These are phyloP conservation scores for Apostichopus japonicus DNA, from an alignment of 35 echinoderm and acorn worm genomes.

Conservation along the genomic window DNA sequence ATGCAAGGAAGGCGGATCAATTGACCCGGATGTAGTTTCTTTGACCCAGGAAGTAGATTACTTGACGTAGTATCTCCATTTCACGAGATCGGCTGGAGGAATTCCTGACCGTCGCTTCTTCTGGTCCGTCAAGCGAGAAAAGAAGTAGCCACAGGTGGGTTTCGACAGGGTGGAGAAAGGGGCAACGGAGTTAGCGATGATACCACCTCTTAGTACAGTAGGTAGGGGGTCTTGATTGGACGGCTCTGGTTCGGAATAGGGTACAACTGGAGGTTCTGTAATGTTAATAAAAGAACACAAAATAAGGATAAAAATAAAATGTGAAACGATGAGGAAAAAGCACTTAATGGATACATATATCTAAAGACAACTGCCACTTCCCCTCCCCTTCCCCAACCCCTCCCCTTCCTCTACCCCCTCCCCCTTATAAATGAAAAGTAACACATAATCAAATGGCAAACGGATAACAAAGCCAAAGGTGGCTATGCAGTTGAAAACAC, in stretches of 20 bases:
- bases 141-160: conserved; percentile 93
- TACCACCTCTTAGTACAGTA: conserved; percentile 30
- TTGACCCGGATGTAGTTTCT: no score
- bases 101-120: conserved; percentile 90
- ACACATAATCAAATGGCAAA: no score
- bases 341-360: neutral
- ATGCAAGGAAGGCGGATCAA: neutral
- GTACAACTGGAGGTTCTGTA: conserved; percentile 14
- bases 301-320: neutral
- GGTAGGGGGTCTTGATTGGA: neutral
- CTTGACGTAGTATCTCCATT: conserved; percentile 95
- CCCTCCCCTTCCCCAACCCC: no score
- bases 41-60: conserved; percentile 45
- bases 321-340: neutral
- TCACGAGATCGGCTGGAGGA: conserved; percentile 85
- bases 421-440: no score
- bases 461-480: no score
- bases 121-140: conserved; percentile 86
- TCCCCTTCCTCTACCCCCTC: no score
- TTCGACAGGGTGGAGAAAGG: conserved; percentile 90
- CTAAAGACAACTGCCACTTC: no score
- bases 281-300: neutral
- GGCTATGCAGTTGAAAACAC: no score
- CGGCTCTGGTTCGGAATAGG: neutral
- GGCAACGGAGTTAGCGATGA: conserved; percentile 85